phyloP scores from a whole-genome alignment of 2,113 vertebrate species.

The Aptenodytes forsteri region DNA sequence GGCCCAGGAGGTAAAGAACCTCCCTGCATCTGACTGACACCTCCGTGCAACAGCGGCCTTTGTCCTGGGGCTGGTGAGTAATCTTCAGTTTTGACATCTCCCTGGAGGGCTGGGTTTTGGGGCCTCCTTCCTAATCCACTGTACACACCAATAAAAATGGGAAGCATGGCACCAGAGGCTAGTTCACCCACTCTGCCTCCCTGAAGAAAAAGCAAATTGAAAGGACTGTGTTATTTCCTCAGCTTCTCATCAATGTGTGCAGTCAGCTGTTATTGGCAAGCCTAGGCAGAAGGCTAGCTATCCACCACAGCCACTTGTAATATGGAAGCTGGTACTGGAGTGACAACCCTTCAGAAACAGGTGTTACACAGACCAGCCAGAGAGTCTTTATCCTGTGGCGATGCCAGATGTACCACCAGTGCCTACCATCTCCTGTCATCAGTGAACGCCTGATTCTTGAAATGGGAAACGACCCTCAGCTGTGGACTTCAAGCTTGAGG shows the following conservation, averaged over 20 bases:
- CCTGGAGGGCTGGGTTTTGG: not conserved
- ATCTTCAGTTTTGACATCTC: slow-evolving; percentile 61
- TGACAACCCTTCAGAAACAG: not conserved
- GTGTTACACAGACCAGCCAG: not conserved
- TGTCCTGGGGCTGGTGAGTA: slow-evolving; percentile 17
- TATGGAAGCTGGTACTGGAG: not conserved
- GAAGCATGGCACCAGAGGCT: slow-evolving; percentile 19
- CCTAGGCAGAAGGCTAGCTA: not conserved
- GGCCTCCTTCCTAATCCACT: not conserved
- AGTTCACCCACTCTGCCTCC: slow-evolving; percentile 4
- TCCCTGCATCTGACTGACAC: not conserved
- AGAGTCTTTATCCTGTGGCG: not conserved
- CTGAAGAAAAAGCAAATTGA: not conserved
- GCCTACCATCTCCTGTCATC: not conserved
- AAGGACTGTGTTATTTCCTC: not conserved
- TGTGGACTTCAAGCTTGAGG: not conserved
- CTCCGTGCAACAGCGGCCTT: slow-evolving; percentile 1
- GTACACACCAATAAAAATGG: slow-evolving; percentile 16
- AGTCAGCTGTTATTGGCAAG: not conserved
- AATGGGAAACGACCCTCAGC: not conserved
- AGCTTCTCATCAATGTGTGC: not conserved
- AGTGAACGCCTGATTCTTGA: not conserved
- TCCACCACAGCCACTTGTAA: not conserved
- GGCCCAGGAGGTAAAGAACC: not conserved
- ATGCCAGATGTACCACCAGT: not conserved